A percentile compares a stretch with the other conserved stretches of the same genome.
These are phyloP conservation scores for Muraenolepis orangiensis DNA, from an alignment of 2,797 vertebrate species.

Conservation along the genomic window DNA sequence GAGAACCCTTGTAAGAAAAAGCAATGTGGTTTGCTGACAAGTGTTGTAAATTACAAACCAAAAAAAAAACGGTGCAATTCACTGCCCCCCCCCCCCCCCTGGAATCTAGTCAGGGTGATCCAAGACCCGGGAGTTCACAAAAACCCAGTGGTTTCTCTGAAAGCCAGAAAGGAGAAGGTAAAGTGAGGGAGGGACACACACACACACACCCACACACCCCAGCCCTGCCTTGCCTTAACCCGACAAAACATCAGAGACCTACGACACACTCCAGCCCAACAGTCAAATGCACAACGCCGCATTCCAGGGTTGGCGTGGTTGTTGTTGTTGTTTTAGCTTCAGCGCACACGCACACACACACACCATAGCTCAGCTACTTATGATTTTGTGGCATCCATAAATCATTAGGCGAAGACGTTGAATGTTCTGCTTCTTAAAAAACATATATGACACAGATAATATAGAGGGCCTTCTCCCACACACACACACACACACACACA, in stretches of 20 bases:
- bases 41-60: slow-evolving; percentile 74
- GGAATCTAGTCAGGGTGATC: slow-evolving; percentile 36
- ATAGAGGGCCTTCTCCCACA: no score
- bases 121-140: slow-evolving; percentile 19
- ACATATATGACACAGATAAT: no score
- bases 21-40: slow-evolving; percentile 69
- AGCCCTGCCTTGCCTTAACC: background rate
- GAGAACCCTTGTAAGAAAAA: slow-evolving; percentile 61
- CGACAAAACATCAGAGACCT: background rate
- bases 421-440: slow-evolving; percentile 25
- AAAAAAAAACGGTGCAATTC: slow-evolving; percentile 65
- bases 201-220: no score
- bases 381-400: slow-evolving; percentile 27
- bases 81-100: slow-evolving; percentile 51
- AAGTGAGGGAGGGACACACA: no score
- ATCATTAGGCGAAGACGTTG: slow-evolving; percentile 51
- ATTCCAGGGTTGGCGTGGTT: background rate
- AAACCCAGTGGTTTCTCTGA: background rate
- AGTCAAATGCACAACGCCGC: background rate
- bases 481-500: no score
- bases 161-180: no score
- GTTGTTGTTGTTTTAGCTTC: background rate
- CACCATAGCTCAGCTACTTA: slow-evolving; percentile 25
- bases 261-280: background rate
- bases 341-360: background rate